phyloP scores from a whole-genome alignment of 2,888 invertebrate species.

The Xanthia icteritia region DNA sequence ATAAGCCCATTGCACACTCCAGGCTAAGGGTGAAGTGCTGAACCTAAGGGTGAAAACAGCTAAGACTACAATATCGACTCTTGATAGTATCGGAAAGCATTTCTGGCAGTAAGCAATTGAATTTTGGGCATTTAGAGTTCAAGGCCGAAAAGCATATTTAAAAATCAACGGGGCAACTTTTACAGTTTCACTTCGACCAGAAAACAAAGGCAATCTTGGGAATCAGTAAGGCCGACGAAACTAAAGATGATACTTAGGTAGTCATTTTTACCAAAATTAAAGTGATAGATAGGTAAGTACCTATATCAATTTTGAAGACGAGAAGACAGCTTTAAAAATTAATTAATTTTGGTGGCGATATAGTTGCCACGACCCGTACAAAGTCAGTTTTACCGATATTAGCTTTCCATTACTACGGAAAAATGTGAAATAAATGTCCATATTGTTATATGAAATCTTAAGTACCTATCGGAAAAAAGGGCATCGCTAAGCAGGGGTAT shows the following conservation, averaged over 20 bases:
- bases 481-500: background rate
- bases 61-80: background rate
- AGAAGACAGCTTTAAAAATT: background rate
- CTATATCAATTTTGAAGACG: background rate
- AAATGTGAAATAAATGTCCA: no score
- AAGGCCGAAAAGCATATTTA: background rate
- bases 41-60: background rate
- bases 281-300: background rate
- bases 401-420: background rate
- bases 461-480: no score
- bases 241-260: background rate
- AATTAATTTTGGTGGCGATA: background rate
- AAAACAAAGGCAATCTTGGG: background rate
- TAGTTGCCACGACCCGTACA: background rate
- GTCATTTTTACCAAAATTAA: background rate
- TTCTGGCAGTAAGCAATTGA: background rate
- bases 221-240: background rate
- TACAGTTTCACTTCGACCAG: background rate
- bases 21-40: background rate
- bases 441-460: background rate
- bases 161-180: background rate
- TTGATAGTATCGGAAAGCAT: background rate
- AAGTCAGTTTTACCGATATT: background rate
- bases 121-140: slow-evolving; percentile 1
- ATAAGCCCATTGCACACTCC: background rate